Conservation (phyloP, 2,797 vertebrate species). For the Rhinichthys osculus region DNA sequence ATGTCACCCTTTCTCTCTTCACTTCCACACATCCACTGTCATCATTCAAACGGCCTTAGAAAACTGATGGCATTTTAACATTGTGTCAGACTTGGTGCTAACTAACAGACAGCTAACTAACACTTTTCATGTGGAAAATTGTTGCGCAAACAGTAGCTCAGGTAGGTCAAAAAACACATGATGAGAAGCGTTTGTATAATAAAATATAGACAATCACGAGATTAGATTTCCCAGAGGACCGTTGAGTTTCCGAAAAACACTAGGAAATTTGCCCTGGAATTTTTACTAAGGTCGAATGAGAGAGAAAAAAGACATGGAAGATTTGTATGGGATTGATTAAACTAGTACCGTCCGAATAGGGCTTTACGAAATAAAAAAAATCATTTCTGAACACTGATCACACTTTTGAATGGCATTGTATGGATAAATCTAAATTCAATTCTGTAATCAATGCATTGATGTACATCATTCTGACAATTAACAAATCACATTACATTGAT, state of each 20-base stretch:
- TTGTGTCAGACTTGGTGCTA: not conserved
- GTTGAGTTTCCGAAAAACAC: not conserved
- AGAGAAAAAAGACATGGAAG: not conserved
- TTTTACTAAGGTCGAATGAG: not conserved
- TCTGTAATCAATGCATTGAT: not conserved
- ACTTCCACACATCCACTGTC: not conserved
- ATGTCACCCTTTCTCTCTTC: constrained; percentile 57
- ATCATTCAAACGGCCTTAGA: not conserved
- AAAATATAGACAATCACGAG: not conserved
- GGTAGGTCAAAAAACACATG: not conserved
- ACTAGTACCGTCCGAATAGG: not conserved
- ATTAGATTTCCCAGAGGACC: not conserved
- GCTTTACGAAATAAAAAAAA: not conserved
- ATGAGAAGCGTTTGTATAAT: not conserved
- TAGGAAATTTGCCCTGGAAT: not conserved
- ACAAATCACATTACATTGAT: not conserved
- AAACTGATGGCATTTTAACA: not conserved
- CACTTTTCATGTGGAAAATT: not conserved
- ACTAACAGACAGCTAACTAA: no score
- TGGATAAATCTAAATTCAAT: no score
- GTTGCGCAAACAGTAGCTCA: not conserved
- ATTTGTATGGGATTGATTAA: not conserved
- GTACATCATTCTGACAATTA: not conserved
- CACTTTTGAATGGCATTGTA: not conserved
- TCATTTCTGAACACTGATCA: not conserved